phyloP scores from a whole-genome alignment of 2,113 vertebrate genomes.

The Numida meleagris region DNA sequence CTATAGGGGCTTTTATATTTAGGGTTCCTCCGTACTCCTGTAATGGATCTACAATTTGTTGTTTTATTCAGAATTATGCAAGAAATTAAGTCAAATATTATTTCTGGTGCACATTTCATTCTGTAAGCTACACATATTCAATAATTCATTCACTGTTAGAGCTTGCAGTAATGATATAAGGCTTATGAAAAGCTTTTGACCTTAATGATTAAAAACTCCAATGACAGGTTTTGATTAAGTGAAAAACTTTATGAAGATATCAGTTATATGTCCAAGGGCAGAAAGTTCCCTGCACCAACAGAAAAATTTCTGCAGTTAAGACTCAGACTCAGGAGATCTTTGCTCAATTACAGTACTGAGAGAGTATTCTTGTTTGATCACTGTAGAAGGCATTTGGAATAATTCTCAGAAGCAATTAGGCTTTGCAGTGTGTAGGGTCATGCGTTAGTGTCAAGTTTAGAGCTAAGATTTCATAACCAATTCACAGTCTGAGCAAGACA shows the following conservation, averaged over 20 bases:
- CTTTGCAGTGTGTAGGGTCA: background rate
- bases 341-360: background rate
- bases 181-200: background rate
- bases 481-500: background rate
- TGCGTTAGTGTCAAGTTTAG: background rate
- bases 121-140: background rate
- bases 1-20: background rate
- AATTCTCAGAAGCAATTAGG: constrained; percentile 23
- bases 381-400: background rate
- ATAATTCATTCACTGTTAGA: background rate
- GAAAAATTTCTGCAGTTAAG: background rate
- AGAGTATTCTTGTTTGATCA: background rate
- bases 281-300: background rate
- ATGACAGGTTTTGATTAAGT: background rate
- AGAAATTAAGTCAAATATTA: background rate
- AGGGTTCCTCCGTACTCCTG: background rate
- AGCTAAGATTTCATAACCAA: background rate
- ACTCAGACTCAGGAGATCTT: background rate
- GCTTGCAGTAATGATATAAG: background rate
- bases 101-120: background rate
- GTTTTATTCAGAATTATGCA: background rate
- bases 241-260: background rate
- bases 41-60: background rate
- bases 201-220: background rate
- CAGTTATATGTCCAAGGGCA: background rate